A percentile compares a stretch with the other conserved stretches of the same genome.
Conservation (phyloP, 2,797 vertebrate species). For the Lutjanus campechanus region DNA sequence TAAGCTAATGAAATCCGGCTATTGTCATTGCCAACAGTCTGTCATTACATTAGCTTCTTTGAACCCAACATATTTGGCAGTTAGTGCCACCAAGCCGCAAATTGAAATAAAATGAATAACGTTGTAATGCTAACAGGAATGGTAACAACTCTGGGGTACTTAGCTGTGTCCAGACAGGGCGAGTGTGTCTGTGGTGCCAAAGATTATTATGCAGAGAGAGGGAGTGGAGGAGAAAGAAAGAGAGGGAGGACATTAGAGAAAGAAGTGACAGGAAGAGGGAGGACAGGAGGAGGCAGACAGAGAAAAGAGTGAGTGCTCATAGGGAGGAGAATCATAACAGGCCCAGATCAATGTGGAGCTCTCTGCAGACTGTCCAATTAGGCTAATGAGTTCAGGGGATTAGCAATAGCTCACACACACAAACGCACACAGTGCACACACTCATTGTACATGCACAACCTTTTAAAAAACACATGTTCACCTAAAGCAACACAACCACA, state of each 20-base stretch:
- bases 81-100: constrained; percentile 14
- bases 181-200: background rate
- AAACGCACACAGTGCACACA: background rate
- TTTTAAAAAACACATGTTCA: constrained; percentile 48
- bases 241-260: constrained; percentile 30
- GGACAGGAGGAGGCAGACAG: constrained; percentile 27
- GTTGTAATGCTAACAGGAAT: constrained; percentile 4
- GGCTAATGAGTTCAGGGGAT: constrained; percentile 79
- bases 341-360: constrained; percentile 73
- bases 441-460: constrained; percentile 35
- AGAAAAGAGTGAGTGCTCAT: constrained; percentile 41
- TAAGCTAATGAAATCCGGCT: background rate
- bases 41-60: constrained; percentile 16
- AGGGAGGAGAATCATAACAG: constrained; percentile 65
- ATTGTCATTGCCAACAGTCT: background rate
- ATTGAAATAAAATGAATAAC: constrained; percentile 10
- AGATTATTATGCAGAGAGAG: constrained; percentile 18
- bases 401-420: constrained; percentile 48
- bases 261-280: constrained; percentile 29
- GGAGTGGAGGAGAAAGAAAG: background rate
- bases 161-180: constrained; percentile 19
- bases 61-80: constrained; percentile 18
- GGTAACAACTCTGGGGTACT: background rate
- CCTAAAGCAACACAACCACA: constrained; percentile 22
- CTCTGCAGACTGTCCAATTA: constrained; percentile 79